phyloP scores from a whole-genome alignment of 2,888 invertebrate species.

The Synergus gifuensis region DNA sequence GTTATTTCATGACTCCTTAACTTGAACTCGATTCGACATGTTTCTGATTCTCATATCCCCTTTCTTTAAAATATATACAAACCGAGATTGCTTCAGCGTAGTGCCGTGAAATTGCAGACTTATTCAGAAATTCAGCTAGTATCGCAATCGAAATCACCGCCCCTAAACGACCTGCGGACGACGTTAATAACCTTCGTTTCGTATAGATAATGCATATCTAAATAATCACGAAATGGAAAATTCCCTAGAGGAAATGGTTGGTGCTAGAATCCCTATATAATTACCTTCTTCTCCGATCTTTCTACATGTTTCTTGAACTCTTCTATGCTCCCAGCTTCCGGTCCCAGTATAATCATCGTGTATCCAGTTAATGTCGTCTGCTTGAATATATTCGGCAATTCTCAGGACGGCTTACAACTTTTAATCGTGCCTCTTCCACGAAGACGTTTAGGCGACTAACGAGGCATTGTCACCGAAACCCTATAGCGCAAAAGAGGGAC shows the following conservation, averaged over 20 bases:
- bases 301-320: background rate
- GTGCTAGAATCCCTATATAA: background rate
- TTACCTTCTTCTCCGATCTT: background rate
- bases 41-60: slow-evolving; percentile 29
- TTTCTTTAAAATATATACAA: slow-evolving; percentile 20
- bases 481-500: slow-evolving; percentile 39
- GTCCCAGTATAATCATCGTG: background rate
- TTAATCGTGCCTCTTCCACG: slow-evolving; percentile 70
- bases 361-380: slow-evolving; percentile 7
- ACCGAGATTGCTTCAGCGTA: background rate
- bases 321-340: background rate
- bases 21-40: slow-evolving; percentile 23
- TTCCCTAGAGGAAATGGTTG: background rate
- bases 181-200: slow-evolving; percentile 15
- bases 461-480: slow-evolving; percentile 70
- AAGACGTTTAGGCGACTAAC: slow-evolving; percentile 68
- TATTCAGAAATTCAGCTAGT: slow-evolving; percentile 18
- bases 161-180: background rate
- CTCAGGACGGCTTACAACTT: slow-evolving; percentile 66
- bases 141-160: background rate
- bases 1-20: slow-evolving; percentile 28
- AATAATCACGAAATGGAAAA: slow-evolving; percentile 5
- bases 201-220: slow-evolving; percentile 19
- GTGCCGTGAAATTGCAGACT: slow-evolving; percentile 17
- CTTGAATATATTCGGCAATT: slow-evolving; percentile 30